Conservation (phyloP, 2,888 invertebrate genomes). For the Lampropteryx suffumata region DNA sequence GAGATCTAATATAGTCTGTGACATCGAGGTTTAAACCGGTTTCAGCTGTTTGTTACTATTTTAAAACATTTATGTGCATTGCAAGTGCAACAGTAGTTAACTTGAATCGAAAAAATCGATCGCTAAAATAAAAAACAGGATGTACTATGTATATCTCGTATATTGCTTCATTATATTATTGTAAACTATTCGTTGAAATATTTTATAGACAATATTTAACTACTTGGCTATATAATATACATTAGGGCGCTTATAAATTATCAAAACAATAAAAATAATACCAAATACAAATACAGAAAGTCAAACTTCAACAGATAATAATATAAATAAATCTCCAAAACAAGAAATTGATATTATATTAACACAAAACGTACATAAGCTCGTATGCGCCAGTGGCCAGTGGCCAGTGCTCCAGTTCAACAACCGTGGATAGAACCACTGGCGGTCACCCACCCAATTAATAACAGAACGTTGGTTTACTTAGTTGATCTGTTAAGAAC, state of each 20-base stretch:
- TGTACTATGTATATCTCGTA: constrained; percentile 35
- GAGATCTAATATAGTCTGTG: too few relatives aligned
- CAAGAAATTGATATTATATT: constrained; percentile 57
- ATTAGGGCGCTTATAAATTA: constrained; percentile 57
- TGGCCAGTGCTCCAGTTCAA: too few relatives aligned
- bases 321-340: constrained; percentile 70
- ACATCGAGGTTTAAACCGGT: not conserved
- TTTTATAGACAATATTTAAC: constrained; percentile 48
- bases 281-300: constrained; percentile 70
- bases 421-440: too few relatives aligned
- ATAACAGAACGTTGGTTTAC: too few relatives aligned
- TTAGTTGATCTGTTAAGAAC: too few relatives aligned
- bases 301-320: constrained; percentile 76
- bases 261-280: constrained; percentile 66
- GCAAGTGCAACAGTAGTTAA: too few relatives aligned
- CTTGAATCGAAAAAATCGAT: too few relatives aligned
- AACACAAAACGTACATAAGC: too few relatives aligned
- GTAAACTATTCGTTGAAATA: constrained; percentile 78
- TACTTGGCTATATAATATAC: constrained; percentile 62
- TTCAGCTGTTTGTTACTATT: too few relatives aligned
- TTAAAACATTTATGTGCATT: too few relatives aligned
- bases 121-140: constrained; percentile 27
- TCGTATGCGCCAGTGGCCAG: too few relatives aligned
- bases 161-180: constrained; percentile 71
- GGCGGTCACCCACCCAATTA: too few relatives aligned